Percentiles rank a stretch among this genome's conserved stretches.
Evolutionary conservation across 1,140 invertebrate genomes (phyloP).

Genomic region (Pseudomyrmex gracilis): DNA sequence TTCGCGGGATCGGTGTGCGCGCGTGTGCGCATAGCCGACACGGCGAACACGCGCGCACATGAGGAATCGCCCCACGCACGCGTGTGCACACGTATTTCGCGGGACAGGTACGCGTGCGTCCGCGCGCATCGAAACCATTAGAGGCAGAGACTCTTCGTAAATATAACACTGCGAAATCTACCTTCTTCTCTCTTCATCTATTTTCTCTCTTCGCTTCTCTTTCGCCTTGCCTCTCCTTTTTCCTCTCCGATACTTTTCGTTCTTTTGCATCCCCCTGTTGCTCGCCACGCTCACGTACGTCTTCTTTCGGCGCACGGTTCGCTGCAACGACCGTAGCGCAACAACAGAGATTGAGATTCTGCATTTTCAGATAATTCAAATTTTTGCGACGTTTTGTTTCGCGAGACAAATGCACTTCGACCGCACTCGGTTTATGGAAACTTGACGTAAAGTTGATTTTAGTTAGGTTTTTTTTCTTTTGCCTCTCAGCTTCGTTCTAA

Average conservation of each 20-base stretch:
- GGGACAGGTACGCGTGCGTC: slow-evolving; percentile 72
- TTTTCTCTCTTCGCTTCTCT: slow-evolving; percentile 53
- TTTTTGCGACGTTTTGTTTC: too few relatives aligned
- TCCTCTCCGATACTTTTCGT: slow-evolving; percentile 61
- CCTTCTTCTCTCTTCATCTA: slow-evolving; percentile 45
- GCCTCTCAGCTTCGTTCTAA: too few relatives aligned
- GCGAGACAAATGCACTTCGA: too few relatives aligned
- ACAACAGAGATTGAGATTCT: too few relatives aligned
- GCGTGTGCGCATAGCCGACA: slow-evolving; percentile 36
- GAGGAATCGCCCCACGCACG: slow-evolving; percentile 63
- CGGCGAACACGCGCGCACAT: slow-evolving; percentile 65
- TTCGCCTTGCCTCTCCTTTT: slow-evolving; percentile 25
- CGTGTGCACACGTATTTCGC: slow-evolving; percentile 29
- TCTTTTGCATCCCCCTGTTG: neutral
- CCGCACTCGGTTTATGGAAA: too few relatives aligned
- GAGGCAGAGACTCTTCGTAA: slow-evolving; percentile 79
- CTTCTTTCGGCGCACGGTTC: neutral
- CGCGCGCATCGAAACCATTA: slow-evolving; percentile 83
- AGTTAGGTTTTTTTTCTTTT: too few relatives aligned
- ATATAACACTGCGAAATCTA: slow-evolving; percentile 78
- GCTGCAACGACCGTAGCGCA: neutral
- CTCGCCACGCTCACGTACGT: neutral
- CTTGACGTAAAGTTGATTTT: too few relatives aligned
- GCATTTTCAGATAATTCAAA: too few relatives aligned
- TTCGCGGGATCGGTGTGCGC: slow-evolving; percentile 56